Conservation (phyloP, 2,113 vertebrate species). For the Lathamus discolor region DNA sequence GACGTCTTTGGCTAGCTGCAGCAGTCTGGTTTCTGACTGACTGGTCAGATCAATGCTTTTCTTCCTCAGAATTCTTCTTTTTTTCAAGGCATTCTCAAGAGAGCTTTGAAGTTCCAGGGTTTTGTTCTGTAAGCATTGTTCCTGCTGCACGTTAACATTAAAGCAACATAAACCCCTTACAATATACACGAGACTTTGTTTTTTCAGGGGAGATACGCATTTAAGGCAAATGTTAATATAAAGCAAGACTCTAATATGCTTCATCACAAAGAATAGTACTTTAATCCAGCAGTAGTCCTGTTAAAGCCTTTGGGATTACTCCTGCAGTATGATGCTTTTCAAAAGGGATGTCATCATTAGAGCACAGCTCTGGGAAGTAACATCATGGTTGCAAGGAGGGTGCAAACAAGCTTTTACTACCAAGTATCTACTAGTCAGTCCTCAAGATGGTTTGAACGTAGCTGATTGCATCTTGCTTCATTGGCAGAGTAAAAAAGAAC, state of each 20-base stretch:
- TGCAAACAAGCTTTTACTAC: not conserved
- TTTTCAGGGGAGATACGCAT: not conserved
- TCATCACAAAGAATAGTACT: not conserved
- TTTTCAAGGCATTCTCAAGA: not conserved
- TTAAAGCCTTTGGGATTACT: not conserved
- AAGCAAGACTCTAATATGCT: not conserved
- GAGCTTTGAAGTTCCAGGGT: not conserved
- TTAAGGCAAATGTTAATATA: not conserved
- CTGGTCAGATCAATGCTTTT: not conserved
- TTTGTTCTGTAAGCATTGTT: not conserved
- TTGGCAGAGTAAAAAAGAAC: not conserved
- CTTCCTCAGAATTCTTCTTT: not conserved
- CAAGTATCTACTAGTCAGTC: not conserved
- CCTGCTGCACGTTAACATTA: not conserved
- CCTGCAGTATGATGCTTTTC: not conserved
- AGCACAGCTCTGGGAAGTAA: not conserved
- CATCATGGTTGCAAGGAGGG: not conserved
- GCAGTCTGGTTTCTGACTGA: not conserved
- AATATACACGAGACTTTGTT: not conserved
- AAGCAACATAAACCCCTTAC: not conserved
- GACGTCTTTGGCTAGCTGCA: not conserved
- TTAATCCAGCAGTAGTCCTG: not conserved
- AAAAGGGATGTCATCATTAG: not conserved
- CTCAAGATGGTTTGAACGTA: not conserved
- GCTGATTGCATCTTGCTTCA: not conserved